phyloP scores from a whole-genome alignment of 2,113 vertebrate genomes.

The Callorhinus ursinus region DNA sequence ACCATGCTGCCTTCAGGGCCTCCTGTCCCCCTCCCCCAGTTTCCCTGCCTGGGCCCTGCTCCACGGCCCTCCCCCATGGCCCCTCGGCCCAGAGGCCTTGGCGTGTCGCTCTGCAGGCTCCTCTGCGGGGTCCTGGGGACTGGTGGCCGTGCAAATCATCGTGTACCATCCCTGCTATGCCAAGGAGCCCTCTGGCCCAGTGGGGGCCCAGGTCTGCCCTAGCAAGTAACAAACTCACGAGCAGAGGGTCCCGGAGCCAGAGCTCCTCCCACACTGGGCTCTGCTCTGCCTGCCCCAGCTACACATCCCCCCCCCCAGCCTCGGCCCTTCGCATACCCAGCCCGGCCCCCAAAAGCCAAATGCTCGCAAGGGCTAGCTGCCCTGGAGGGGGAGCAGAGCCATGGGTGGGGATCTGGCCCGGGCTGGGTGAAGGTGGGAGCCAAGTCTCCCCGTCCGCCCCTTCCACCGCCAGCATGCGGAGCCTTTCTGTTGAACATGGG shows the following conservation, averaged over 20 bases:
- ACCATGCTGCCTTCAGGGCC: not conserved
- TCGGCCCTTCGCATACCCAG: too few species aligned
- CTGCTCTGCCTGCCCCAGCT: not conserved
- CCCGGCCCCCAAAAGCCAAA: not conserved
- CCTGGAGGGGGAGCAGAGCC: rapidly evolving
- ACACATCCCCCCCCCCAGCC: not conserved
- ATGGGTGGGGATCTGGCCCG: rapidly evolving
- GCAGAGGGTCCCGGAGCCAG: not conserved
- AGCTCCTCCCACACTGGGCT: rapidly evolving
- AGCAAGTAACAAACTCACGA: rapidly evolving
- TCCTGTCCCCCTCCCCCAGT: not conserved
- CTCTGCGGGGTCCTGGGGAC: not conserved
- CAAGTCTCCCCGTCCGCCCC: rapidly evolving
- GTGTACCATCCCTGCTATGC: not conserved
- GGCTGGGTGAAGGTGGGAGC: not conserved
- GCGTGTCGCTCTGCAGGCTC: not conserved
- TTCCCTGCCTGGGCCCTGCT: not conserved
- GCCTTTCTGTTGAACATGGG: not conserved
- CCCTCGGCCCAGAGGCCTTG: not conserved
- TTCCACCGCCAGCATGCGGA: not conserved
- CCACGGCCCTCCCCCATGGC: not conserved
- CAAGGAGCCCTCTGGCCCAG: not conserved
- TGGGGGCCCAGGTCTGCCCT: too few species aligned
- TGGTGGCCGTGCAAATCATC: rapidly evolving
- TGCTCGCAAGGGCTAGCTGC: rapidly evolving